These are phyloP conservation scores for Heliconius hermathena DNA, from an alignment of 1,140 invertebrate species.

Conservation along the genomic window DNA sequence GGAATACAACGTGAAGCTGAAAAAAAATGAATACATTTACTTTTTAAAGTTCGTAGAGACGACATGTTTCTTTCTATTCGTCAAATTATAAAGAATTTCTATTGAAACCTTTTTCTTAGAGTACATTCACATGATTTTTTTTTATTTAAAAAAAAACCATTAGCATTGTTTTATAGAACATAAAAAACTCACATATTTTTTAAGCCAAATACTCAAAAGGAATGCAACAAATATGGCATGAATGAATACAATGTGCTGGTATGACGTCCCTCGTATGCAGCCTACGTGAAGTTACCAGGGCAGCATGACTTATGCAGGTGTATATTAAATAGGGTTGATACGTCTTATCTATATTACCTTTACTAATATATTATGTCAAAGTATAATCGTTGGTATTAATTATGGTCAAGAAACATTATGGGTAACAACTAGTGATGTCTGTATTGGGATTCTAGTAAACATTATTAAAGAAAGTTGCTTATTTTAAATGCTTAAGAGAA, in stretches of 20 bases:
- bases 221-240: conserved; percentile 32
- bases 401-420: neutral
- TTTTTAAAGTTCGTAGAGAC: no score
- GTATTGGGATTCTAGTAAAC: neutral
- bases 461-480: no score
- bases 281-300: conserved; percentile 57
- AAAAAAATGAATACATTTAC: no score
- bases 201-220: neutral
- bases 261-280: conserved; percentile 60
- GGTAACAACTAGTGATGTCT: neutral
- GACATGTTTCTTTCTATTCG: no score
- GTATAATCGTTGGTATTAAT: no score
- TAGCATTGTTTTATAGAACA: neutral
- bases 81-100: no score
- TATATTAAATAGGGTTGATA: neutral
- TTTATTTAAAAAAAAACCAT: no score
- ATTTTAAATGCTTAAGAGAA: no score
- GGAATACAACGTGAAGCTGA: no score
- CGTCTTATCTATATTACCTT: neutral
- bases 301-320: conserved; percentile 39
- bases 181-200: neutral
- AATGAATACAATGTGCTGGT: conserved; percentile 44
- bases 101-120: no score
- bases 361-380: no score
- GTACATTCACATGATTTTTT: no score